A percentile compares a stretch with the other conserved stretches of the same genome.
phyloP scores from a whole-genome alignment of 2,888 invertebrate species.

The Chaitophorus viminalis region DNA sequence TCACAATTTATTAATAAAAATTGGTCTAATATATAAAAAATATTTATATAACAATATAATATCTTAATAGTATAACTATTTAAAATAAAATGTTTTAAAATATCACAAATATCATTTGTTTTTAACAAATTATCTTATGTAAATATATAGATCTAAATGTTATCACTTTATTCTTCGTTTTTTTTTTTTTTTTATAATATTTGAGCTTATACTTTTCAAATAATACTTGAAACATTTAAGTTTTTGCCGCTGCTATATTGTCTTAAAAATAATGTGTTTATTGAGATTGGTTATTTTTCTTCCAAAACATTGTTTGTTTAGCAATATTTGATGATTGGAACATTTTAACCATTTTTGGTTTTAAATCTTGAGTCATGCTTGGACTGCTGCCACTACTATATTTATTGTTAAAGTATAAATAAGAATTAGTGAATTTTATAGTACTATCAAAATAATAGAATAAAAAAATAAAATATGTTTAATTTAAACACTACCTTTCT shows the following conservation, averaged over 20 bases:
- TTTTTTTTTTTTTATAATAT: not conserved
- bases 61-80: conserved; percentile 37
- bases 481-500: conserved; percentile 66
- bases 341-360: conserved; percentile 73
- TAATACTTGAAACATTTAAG: not conserved
- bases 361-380: conserved; percentile 71
- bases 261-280: conserved; percentile 10
- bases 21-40: conserved; percentile 35
- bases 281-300: conserved; percentile 66
- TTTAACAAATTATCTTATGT: not conserved
- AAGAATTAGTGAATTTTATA: conserved; percentile 14
- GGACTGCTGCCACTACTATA: conserved; percentile 65
- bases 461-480: not conserved
- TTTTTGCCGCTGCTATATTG: not conserved
- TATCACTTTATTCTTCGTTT: not conserved
- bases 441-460: not conserved
- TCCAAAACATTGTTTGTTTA: conserved; percentile 69
- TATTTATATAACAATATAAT: conserved; percentile 50
- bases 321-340: conserved; percentile 68
- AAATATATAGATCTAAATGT: not conserved
- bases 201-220: not conserved
- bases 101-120: conserved; percentile 53
- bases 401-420: conserved; percentile 67
- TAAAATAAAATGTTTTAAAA: conserved; percentile 55
- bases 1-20: conserved; percentile 46